Conservation (phyloP, 2,888 invertebrate genomes). For the Ecliptopera silaceata region DNA sequence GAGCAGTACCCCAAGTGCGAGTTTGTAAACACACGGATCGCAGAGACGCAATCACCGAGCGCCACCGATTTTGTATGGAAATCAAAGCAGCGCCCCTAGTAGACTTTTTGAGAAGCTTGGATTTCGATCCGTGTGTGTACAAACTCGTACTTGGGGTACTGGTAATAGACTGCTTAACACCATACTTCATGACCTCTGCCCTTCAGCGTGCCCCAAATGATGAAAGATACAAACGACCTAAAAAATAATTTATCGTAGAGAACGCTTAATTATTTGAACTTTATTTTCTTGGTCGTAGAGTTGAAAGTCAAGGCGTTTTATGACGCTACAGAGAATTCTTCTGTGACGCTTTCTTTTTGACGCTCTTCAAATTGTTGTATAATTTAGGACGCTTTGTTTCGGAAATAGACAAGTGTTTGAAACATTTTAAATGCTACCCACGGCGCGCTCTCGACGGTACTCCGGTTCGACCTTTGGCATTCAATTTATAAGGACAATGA, state of each 20-base stretch:
- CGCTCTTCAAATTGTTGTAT: conserved; percentile 24
- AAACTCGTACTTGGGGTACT: no score
- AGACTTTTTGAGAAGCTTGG: no score
- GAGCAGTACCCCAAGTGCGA: conserved; percentile 5
- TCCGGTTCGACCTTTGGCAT: no score
- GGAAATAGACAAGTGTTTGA: conserved; percentile 1
- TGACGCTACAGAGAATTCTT: neutral
- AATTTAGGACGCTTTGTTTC: conserved; percentile 16
- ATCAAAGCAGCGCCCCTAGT: no score
- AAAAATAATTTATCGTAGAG: conserved; percentile 31
- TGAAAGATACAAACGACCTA: conserved; percentile 37
- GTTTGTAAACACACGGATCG: no score
- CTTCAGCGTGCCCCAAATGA: conserved; percentile 37
- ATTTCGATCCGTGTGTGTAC: no score
- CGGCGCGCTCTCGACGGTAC: neutral
- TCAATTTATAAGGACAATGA: no score
- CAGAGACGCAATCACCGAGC: no score
- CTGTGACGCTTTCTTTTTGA: conserved; percentile 11
- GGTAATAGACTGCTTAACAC: conserved; percentile 20
- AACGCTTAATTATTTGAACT: conserved; percentile 1
- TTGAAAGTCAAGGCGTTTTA: conserved; percentile 5
- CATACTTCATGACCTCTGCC: conserved; percentile 44
- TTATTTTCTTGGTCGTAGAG: conserved; percentile 12
- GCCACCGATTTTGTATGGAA: no score
- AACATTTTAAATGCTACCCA: neutral